Base-by-base conservation (phyloP, 2,888 invertebrate genomes). In the Dromius quadrimaculatus region DNA sequence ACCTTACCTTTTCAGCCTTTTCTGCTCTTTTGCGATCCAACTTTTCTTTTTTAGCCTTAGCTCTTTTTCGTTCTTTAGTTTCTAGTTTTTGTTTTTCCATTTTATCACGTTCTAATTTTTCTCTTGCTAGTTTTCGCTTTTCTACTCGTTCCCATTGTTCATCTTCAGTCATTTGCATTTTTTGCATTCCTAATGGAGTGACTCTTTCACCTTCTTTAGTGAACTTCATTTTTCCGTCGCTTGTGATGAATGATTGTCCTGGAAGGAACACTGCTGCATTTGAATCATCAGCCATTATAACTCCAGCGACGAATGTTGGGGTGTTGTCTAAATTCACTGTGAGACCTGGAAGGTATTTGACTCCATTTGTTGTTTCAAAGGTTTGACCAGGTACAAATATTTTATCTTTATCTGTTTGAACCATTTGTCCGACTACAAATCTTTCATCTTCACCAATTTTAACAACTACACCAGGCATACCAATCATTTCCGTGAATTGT, bases 371-470 rank as follows among this genome's bases (percentile, higher is more conserved):
- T 1, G 90, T 91, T 74, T 88, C 85, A 4, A 92, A 83, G 0
- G 91, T 90, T 81, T 92, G 91, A 2, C 92, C 92, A 0, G 92
- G 91, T 9, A 92, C 87, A 78, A 92, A 92, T 45, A 90, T 82
- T 28, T 88, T 86, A 1, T 92, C 92, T 69, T 85, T 86, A 54
- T 90, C 89, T 0, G 91, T 91, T 72, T 88, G 87, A 1, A 92
- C 82, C 76, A 90, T 88, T 82, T 92, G 91, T 0, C 92, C 92
- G 1, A 89, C 86, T 47, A 92, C 81, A 79, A 92, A 88, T 77
- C 90, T 89, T 76, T 89, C 89, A 61, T 89, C 87, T 69, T 90
- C 88, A 71, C 89, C 86, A 64, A 92, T 78, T 34, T 85, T 79
- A 1, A 83, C 78, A 74, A 78, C 79, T 6, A 81, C 80, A 2